phyloP scores from a whole-genome alignment of 2,113 vertebrate species.

The Calypte anna region DNA sequence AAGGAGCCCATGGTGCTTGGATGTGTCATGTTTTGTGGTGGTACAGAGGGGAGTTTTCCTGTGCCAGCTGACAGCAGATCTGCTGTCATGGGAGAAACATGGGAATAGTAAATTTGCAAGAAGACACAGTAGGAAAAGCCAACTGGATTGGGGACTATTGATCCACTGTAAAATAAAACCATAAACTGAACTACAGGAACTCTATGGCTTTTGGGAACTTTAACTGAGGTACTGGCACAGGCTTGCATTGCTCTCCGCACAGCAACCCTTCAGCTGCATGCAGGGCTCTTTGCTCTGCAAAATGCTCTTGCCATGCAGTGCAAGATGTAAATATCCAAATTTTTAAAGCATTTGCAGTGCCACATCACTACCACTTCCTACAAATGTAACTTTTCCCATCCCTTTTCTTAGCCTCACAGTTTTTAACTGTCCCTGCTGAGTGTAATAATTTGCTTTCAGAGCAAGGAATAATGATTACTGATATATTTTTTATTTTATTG shows the following conservation, averaged over 20 bases:
- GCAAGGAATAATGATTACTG: neutral
- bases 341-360: neutral
- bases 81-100: neutral
- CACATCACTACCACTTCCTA: neutral
- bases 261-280: neutral
- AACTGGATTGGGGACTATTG: neutral
- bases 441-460: neutral
- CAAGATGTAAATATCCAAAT: neutral
- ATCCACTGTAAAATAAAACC: neutral
- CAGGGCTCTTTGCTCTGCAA: neutral
- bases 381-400: neutral
- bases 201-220: neutral
- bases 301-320: neutral
- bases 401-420: neutral
- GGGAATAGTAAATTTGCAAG: neutral
- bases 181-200: neutral
- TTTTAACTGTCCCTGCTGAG: neutral
- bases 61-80: neutral
- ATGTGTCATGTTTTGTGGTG: neutral
- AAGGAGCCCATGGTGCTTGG: neutral
- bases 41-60: neutral
- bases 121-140: neutral
- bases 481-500: neutral
- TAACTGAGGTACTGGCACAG: neutral
- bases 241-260: neutral